phyloP scores from a whole-genome alignment of 2,113 vertebrate species.

The Toxotes chatareus region DNA sequence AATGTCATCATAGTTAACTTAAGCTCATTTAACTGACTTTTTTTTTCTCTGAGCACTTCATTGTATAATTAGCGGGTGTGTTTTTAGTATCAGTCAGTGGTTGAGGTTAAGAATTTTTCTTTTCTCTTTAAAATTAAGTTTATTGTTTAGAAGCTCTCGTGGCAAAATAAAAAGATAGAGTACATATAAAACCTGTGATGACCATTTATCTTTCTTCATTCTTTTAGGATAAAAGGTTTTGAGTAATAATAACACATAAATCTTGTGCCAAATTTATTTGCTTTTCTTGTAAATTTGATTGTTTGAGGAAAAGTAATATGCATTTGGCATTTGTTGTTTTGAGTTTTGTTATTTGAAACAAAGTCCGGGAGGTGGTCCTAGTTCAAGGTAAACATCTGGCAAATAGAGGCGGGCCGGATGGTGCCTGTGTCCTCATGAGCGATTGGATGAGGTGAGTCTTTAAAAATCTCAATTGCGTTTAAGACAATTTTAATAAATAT shows the following conservation, averaged over 20 bases:
- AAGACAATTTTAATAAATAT: constrained; percentile 49
- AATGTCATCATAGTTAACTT: no score
- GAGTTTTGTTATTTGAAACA: constrained; percentile 36
- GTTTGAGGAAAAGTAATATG: neutral
- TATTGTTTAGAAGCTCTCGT: no score
- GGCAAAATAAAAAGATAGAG: no score
- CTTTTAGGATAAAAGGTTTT: neutral
- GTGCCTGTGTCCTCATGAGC: constrained; percentile 11
- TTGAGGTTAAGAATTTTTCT: neutral
- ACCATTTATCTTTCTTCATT: no score
- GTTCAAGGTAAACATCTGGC: constrained; percentile 45
- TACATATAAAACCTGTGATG: no score
- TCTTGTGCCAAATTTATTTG: neutral
- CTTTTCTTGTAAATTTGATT: no score
- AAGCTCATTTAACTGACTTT: no score
- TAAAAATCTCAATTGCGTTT: constrained; percentile 60
- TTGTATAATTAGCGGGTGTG: neutral
- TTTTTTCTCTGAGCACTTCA: no score
- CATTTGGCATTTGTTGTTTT: neutral
- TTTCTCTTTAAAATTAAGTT: no score
- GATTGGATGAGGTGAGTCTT: constrained; percentile 75
- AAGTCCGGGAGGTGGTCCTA: constrained; percentile 55
- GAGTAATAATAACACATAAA: neutral
- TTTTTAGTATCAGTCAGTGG: neutral
- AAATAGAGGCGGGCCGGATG: constrained; percentile 69